These are phyloP conservation scores for Aculops lycopersici DNA, from an alignment of 1,140 invertebrate species.

Conservation along the genomic window DNA sequence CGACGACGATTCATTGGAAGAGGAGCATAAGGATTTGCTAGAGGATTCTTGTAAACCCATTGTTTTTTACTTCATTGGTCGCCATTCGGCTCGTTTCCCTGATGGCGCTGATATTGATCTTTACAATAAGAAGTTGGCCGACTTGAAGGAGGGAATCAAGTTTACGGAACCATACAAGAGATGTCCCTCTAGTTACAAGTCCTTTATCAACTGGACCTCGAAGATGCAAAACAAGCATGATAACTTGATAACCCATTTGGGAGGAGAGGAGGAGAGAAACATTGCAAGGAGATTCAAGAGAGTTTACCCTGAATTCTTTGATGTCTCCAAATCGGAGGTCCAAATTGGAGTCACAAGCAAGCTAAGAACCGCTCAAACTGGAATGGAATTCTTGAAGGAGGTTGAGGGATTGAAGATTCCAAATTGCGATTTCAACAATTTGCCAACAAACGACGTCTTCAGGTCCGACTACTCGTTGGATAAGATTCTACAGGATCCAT, in stretches of 20 bases:
- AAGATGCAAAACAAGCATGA: not conserved
- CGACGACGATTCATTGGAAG: not conserved
- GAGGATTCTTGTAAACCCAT: not conserved
- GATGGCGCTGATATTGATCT: not conserved
- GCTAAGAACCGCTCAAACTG: not conserved
- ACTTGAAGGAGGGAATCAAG: too few relatives aligned
- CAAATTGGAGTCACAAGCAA: not conserved
- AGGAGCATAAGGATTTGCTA: not conserved
- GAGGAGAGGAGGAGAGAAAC: not conserved
- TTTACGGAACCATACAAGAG: too few relatives aligned
- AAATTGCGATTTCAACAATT: too few relatives aligned
- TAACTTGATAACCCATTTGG: not conserved
- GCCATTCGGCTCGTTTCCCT: not conserved
- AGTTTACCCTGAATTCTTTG: not conserved
- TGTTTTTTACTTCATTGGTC: not conserved
- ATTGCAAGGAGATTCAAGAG: not conserved
- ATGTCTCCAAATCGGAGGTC: not conserved
- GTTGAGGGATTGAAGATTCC: not conserved
- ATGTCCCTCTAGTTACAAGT: too few relatives aligned
- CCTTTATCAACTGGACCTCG: not conserved
- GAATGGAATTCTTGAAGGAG: not conserved
- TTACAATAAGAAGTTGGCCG: too few relatives aligned
- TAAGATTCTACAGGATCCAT: not conserved
- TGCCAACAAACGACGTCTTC: not conserved
- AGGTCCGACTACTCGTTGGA: not conserved